phyloP scores from a whole-genome alignment of 2,797 vertebrate genomes.

The Gymnoscopelus microlampas region DNA sequence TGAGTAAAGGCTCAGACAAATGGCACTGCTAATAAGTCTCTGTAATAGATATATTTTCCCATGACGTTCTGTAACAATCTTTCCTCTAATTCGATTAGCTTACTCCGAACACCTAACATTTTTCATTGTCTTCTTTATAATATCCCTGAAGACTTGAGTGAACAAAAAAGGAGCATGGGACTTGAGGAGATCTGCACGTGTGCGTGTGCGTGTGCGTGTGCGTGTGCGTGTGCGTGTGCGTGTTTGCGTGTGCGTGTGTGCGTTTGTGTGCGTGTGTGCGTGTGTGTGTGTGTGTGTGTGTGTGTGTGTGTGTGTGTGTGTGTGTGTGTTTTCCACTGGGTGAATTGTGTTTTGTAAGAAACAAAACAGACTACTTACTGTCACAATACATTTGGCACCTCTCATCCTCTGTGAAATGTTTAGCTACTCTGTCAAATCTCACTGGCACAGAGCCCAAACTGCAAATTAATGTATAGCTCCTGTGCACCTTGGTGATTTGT shows the following conservation, averaged over 20 bases:
- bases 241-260: neutral
- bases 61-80: conserved; percentile 73
- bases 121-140: conserved; percentile 75
- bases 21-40: conserved; percentile 69
- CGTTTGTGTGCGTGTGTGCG: neutral
- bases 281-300: neutral
- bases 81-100: conserved; percentile 73
- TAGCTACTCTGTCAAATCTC: conserved; percentile 70
- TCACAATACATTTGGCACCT: conserved; percentile 69
- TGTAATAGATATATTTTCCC: conserved; percentile 77
- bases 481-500: conserved; percentile 61
- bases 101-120: conserved; percentile 75
- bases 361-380: conserved; percentile 65
- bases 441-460: conserved; percentile 56
- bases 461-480: conserved; percentile 68
- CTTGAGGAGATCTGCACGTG: conserved; percentile 27
- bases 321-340: conserved; percentile 44
- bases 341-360: conserved; percentile 53
- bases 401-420: conserved; percentile 66
- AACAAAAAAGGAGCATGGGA: conserved; percentile 29
- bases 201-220: conserved; percentile 38
- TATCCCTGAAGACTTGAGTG: conserved; percentile 55
- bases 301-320: conserved; percentile 6
- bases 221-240: conserved; percentile 22
- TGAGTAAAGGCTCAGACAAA: conserved; percentile 58